phyloP scores from a whole-genome alignment of 2,113 vertebrate genomes.

The Petrocephalus zakoni region DNA sequence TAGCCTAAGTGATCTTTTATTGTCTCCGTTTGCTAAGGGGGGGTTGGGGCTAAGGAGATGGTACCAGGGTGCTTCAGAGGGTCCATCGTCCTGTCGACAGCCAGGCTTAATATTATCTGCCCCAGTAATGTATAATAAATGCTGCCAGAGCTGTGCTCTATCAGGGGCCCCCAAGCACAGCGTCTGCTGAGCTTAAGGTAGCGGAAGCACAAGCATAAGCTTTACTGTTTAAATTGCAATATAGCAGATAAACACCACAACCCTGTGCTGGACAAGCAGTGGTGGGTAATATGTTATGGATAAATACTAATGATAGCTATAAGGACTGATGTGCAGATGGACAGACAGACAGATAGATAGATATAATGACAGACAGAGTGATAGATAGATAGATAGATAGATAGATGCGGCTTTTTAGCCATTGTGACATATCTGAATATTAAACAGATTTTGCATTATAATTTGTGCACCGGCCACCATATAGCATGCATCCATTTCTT shows the following conservation, averaged over 20 bases:
- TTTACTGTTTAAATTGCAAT: background rate
- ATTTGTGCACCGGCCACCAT: background rate
- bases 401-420: background rate
- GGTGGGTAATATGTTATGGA: background rate
- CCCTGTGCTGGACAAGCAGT: background rate
- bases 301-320: background rate
- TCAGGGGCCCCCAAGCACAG: slow-evolving; percentile 10
- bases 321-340: background rate
- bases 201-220: background rate
- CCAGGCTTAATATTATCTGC: slow-evolving; percentile 57
- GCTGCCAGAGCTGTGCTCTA: slow-evolving; percentile 37
- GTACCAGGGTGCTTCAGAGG: slow-evolving; percentile 49
- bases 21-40: slow-evolving; percentile 17
- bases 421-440: background rate
- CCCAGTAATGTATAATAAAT: slow-evolving; percentile 62
- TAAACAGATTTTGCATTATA: background rate
- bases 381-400: background rate
- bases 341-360: background rate
- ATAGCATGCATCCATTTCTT: background rate
- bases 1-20: slow-evolving; percentile 30
- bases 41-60: slow-evolving; percentile 37
- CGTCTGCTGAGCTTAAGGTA: background rate
- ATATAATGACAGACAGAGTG: background rate
- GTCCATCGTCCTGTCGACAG: slow-evolving; percentile 64
- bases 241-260: background rate